phyloP scores from a whole-genome alignment of 2,113 vertebrate genomes.

The Hyla sarda region DNA sequence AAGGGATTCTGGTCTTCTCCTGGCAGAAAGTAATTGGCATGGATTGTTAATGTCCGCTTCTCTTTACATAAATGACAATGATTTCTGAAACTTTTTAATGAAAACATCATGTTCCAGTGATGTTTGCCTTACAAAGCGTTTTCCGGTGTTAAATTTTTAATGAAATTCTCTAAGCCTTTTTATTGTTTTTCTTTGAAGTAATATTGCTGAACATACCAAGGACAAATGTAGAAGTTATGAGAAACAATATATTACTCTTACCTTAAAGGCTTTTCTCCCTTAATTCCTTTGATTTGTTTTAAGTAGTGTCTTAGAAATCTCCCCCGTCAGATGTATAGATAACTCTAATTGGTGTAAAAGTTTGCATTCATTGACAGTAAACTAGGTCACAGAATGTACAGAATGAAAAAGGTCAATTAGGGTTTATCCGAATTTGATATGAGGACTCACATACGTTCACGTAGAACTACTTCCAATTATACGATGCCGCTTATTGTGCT shows the following conservation, averaged over 20 bases:
- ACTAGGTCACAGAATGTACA: constrained; percentile 63
- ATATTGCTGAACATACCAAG: constrained; percentile 66
- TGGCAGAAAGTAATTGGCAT: constrained; percentile 4
- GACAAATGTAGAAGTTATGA: constrained; percentile 65
- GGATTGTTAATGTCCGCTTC: not conserved
- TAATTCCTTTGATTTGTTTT: constrained; percentile 73
- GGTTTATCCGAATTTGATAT: constrained; percentile 75
- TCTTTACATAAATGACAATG: constrained; percentile 24
- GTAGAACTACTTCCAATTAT: constrained; percentile 71
- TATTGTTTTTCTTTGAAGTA: constrained; percentile 62
- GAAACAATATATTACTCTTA: constrained; percentile 62
- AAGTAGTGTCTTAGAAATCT: constrained; percentile 68
- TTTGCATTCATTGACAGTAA: constrained; percentile 61
- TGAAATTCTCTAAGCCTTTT: constrained; percentile 65
- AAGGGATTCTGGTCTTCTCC: not conserved
- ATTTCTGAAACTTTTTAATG: constrained; percentile 43
- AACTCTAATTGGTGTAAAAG: constrained; percentile 67
- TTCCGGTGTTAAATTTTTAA: constrained; percentile 53
- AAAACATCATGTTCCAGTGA: constrained; percentile 45
- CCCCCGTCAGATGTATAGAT: constrained; percentile 67
- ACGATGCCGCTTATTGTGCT: constrained; percentile 67
- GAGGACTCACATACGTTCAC: constrained; percentile 67
- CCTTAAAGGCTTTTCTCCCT: constrained; percentile 64
- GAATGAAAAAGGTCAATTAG: constrained; percentile 69
- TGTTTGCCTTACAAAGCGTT: constrained; percentile 50